phyloP scores from a whole-genome alignment of 2,888 invertebrate species.

The Thelaira solivaga region DNA sequence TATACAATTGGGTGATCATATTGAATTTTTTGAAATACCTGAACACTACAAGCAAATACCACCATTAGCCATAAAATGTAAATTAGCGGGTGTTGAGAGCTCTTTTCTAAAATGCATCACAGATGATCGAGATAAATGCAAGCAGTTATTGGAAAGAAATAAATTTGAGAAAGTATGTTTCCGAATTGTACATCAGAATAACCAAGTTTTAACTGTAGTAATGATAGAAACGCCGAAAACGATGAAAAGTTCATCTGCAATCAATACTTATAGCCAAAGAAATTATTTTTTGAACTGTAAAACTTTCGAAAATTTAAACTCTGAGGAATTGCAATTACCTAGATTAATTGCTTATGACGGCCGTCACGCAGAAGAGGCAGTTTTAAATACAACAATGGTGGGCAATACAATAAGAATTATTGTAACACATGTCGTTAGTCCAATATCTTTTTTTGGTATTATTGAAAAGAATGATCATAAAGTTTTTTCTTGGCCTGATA shows the following conservation, averaged over 20 bases:
- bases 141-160: slow-evolving; percentile 23
- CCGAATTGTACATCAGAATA: slow-evolving; percentile 32
- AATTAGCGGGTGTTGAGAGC: slow-evolving; percentile 53
- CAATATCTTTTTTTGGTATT: slow-evolving; percentile 60
- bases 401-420: slow-evolving; percentile 33
- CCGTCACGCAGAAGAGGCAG: neutral
- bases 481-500: slow-evolving; percentile 59
- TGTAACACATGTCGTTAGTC: slow-evolving; percentile 55
- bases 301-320: neutral
- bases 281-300: slow-evolving; percentile 28
- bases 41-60: slow-evolving; percentile 47
- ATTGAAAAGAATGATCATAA: slow-evolving; percentile 48
- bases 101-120: neutral
- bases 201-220: slow-evolving; percentile 47
- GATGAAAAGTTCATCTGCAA: neutral
- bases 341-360: neutral
- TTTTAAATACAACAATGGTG: neutral
- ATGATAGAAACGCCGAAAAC: neutral
- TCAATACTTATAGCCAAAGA: neutral
- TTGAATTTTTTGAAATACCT: slow-evolving; percentile 43
- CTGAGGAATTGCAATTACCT: neutral
- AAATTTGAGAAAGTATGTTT: slow-evolving; percentile 51
- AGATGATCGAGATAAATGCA: slow-evolving; percentile 34
- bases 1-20: slow-evolving; percentile 43
- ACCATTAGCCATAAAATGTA: slow-evolving; percentile 62